phyloP scores from a whole-genome alignment of 2,888 invertebrate species.

The Hemaris fuciformis region DNA sequence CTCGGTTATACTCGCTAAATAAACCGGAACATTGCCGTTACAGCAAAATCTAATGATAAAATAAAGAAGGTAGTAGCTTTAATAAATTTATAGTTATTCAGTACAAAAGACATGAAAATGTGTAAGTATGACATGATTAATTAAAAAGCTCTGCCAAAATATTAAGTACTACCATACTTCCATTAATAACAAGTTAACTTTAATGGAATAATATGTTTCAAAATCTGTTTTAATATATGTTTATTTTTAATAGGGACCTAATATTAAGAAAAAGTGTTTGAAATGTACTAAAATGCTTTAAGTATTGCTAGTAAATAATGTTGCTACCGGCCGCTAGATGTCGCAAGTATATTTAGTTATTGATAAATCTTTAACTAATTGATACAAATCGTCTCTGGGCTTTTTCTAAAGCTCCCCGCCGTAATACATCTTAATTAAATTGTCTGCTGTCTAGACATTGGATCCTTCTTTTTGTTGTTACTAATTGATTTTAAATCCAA shows the following conservation, averaged over 20 bases:
- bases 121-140: not conserved
- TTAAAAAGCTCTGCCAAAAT: not conserved
- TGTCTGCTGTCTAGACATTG: slow-evolving; percentile 29
- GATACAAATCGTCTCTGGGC: not conserved
- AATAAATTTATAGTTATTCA: not conserved
- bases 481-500: not conserved
- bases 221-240: not conserved
- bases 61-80: not conserved
- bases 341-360: slow-evolving; percentile 20
- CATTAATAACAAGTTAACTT: too few relatives aligned
- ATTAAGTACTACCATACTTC: too few relatives aligned
- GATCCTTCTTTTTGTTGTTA: not conserved
- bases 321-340: slow-evolving; percentile 49
- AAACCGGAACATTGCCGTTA: not conserved
- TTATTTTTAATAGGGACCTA: too few relatives aligned
- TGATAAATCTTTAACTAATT: slow-evolving; percentile 1
- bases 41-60: slow-evolving; percentile 5
- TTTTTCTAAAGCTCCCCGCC: slow-evolving; percentile 11
- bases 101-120: not conserved
- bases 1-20: slow-evolving; percentile 1
- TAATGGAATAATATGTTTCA: too few relatives aligned
- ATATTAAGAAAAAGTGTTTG: too few relatives aligned
- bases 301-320: slow-evolving; percentile 15
- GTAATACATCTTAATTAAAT: slow-evolving; percentile 39
- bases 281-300: not conserved